Evolutionary conservation across 2,888 invertebrate genomes (phyloP), one percentile per base, ranked within the genome.

Genomic region (Lucinisca nassula): DNA sequence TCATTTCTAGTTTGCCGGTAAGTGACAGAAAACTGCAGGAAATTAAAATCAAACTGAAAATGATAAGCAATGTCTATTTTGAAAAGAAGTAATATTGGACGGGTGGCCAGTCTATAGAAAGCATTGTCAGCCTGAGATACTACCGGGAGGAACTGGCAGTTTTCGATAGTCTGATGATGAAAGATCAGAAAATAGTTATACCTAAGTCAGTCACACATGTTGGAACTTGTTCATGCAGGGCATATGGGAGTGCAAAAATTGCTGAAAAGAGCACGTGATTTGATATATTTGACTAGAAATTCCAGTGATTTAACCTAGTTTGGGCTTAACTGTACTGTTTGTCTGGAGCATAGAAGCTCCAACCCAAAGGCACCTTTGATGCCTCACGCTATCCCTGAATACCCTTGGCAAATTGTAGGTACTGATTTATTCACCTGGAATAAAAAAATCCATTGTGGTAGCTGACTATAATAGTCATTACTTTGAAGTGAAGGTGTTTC

Each of bases 331-430:
- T 91, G 89, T 72, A 32, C 75, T 4, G 40, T 79, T 27, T 90
- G 90, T 74, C 30, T 86, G 12, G 61, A 77, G 24, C 67, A 77
- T 38, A 82, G 88, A 61, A 74, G 84, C 32, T 79, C 85, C 17
- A 88, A 91, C 30, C 27, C 49, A 3, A 88, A 88, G 61, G 87
- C 85, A 79, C 87, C 90, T 0, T 30, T 87, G 12, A 78, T 27
- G 6, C 73, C 84, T 1, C 82, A 85, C 27, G 49, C 73, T n/a
- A 77, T 89, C n/a, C 91, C 91, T 24, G 55, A 79, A 8, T 70
- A 81, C 21, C 91, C 87, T 51, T 89, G 84, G 87, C 81, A 90
- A 82, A 74, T 51, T 30, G 84, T 87, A 74, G 87, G 82, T 10
- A 87, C 89, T 37, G 91, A 89, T 76, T n/a, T n/a, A n/a, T n/a